Evolutionary conservation across 2,888 invertebrate species (phyloP), one percentile per base, ranked within the genome.

Genomic region (Troides helena): DNA sequence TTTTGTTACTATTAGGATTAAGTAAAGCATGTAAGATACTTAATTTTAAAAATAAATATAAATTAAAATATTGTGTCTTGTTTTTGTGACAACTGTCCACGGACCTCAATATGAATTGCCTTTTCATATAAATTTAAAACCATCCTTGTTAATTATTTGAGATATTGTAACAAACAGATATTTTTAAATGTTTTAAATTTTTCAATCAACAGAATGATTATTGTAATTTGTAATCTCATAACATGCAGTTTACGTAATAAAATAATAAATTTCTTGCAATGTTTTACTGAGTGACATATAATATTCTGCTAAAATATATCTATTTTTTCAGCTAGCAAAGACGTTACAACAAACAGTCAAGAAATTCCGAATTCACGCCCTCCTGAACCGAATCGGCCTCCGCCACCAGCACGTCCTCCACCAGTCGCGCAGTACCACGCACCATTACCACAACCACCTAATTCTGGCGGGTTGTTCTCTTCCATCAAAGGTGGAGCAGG

Each of bases 401-500:
- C 87, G 74, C 85, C 81, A 72, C 82, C 77, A 80, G 62, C 77
- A 8, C 78, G 86, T 0, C 86, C 87, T 30, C 89, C 81, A 64
- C 84, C 85, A 5, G 87, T 84, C 2, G 88, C 78, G 10, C 89
- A 81, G 80, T 85, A 81, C 79, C 85, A 78, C 64, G 83, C 82
- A 14, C 88, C 83, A 1, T 79, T 79, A 65, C 83, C 83, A 0
- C 82, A 81, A 25, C 76, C 76, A 0, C 82, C 85, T 72, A 88
- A 78, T 80, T 88, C 81, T 0, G 93, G 95, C 18, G 96, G 97
- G 39, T 85, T 97, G 36, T 96, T 97, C 88, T 96, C 97, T 4
- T 97, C 98, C 0, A 93, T 99, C 50, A 96, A 95, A 84, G 98
- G 98, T 36, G 98, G 98, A 65, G 98, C 99, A 30, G 98, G 98